These are phyloP conservation scores for Cephus pulcher DNA, from an alignment of 2,888 invertebrate genomes.

Conservation along the genomic window DNA sequence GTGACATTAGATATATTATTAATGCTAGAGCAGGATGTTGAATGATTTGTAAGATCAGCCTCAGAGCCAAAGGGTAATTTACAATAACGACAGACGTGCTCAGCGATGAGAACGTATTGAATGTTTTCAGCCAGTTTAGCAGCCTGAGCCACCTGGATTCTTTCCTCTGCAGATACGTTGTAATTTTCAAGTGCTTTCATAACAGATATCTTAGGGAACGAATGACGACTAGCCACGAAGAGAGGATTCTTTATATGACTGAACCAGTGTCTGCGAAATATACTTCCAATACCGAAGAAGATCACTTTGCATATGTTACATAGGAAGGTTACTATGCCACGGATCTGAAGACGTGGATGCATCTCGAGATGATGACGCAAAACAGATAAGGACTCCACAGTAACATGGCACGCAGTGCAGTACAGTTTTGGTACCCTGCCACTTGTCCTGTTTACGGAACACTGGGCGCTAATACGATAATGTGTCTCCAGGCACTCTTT, in stretches of 20 bases:
- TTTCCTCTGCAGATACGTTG: neutral
- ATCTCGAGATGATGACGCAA: constrained; percentile 48
- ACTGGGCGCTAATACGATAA: constrained; percentile 33
- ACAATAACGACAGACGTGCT: constrained; percentile 50
- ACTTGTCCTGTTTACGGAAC: constrained; percentile 29
- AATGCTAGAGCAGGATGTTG: neutral
- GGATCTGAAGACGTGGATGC: constrained; percentile 39
- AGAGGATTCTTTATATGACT: constrained; percentile 47
- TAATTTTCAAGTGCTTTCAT: constrained; percentile 18
- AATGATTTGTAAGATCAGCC: constrained; percentile 32
- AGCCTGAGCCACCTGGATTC: neutral
- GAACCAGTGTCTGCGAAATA: constrained; percentile 55
- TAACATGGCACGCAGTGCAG: constrained; percentile 46
- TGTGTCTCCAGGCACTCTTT: constrained; percentile 56
- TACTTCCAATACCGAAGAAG: constrained; percentile 50
- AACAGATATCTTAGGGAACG: constrained; percentile 49
- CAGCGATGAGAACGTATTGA: constrained; percentile 51
- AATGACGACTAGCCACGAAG: constrained; percentile 49
- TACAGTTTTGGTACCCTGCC: constrained; percentile 46
- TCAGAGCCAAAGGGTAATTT: constrained; percentile 42
- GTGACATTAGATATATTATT: neutral
- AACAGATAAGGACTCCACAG: constrained; percentile 41
- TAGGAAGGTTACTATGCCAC: constrained; percentile 42
- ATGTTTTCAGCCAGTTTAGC: neutral
- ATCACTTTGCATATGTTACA: constrained; percentile 59